phyloP scores from a whole-genome alignment of 2,797 vertebrate genomes.

The Lepus oiostolus region DNA sequence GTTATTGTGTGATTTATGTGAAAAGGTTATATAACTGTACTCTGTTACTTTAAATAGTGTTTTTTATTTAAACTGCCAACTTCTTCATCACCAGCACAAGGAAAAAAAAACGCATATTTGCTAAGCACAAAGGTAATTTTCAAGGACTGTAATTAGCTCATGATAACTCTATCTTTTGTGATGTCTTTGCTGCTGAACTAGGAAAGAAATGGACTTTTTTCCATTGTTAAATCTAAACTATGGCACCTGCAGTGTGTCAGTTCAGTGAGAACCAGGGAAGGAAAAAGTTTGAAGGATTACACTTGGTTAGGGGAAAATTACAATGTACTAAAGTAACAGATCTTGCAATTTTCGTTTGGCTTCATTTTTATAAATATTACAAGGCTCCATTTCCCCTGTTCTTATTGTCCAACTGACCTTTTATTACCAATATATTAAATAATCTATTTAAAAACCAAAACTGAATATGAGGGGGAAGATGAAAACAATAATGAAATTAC shows the following conservation, averaged over 20 bases:
- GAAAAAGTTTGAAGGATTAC: constrained; percentile 75
- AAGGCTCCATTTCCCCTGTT: constrained; percentile 67
- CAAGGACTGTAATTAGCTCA: constrained; percentile 89
- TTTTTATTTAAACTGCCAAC: constrained; percentile 89
- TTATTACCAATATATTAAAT: constrained; percentile 72
- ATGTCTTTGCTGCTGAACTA: constrained; percentile 79
- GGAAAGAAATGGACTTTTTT: constrained; percentile 85
- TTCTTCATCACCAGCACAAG: constrained; percentile 83
- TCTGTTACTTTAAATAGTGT: constrained; percentile 90
- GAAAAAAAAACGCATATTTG: constrained; percentile 85
- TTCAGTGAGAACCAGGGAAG: constrained; percentile 76
- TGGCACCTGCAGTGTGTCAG: constrained; percentile 76
- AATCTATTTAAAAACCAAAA: constrained; percentile 72
- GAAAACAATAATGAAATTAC: constrained; percentile 68
- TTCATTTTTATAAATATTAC: constrained; percentile 68
- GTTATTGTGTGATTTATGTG: constrained; percentile 89
- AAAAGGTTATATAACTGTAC: constrained; percentile 91
- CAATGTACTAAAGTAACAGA: constrained; percentile 74
- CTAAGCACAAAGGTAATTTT: constrained; percentile 89
- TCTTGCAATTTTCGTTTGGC: constrained; percentile 83
- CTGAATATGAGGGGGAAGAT: constrained; percentile 15
- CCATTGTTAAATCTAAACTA: constrained; percentile 83
- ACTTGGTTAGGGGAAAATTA: constrained; percentile 81
- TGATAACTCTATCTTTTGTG: constrained; percentile 88
- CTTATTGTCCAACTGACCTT: constrained; percentile 65